Percentiles rank a stretch among this genome's conserved stretches.
phyloP scores from a whole-genome alignment of 2,888 invertebrate genomes.

The Malacosoma neustria region DNA sequence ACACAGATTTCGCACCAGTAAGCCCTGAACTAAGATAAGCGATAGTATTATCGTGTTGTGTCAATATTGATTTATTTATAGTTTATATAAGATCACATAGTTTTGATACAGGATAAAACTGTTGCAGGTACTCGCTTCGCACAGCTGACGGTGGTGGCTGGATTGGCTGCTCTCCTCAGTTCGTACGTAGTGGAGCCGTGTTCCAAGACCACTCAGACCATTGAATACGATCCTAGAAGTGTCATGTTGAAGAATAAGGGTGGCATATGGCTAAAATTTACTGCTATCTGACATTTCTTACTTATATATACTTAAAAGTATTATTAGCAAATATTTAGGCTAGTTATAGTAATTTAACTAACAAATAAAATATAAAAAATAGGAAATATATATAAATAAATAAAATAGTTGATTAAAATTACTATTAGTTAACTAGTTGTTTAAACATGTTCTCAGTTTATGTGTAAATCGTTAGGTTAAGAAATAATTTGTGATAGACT shows the following conservation, averaged over 20 bases:
- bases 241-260: conserved; percentile 66
- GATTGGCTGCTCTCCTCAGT: conserved; percentile 42
- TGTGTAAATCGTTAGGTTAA: background rate
- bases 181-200: conserved; percentile 49
- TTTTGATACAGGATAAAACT: background rate
- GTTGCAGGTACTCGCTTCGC: conserved; percentile 57
- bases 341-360: too few species aligned
- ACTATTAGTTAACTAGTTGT: too few species aligned
- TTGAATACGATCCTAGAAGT: conserved; percentile 58
- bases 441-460: background rate
- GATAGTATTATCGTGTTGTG: background rate
- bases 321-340: background rate
- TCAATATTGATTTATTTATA: background rate
- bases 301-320: conserved; percentile 3
- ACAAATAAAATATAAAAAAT: too few species aligned
- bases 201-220: conserved; percentile 42
- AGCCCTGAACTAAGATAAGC: background rate
- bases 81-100: background rate
- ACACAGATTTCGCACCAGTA: too few species aligned
- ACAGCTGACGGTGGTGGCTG: conserved; percentile 49
- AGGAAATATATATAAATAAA: too few species aligned
- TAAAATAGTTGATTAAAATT: too few species aligned
- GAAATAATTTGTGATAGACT: background rate
- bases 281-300: conserved; percentile 15
- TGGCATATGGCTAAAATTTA: conserved; percentile 56